These are phyloP conservation scores for Drosophila yooni DNA, from an alignment of 2,888 invertebrate genomes.

Conservation along the genomic window DNA sequence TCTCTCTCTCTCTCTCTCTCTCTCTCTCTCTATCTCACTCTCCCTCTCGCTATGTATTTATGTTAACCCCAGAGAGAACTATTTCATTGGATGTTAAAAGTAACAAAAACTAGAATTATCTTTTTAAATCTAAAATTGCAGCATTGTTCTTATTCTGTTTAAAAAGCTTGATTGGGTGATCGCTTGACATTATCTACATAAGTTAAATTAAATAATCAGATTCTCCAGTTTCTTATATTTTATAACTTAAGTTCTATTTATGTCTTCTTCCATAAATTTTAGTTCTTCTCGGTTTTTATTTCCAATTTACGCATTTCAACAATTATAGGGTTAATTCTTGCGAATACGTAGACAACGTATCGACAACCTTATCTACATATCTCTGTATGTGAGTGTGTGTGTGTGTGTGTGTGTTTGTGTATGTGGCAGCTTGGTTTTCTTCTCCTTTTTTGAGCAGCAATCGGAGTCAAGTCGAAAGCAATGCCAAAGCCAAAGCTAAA, in stretches of 20 bases:
- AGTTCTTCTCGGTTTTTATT: not conserved
- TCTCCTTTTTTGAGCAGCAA: conserved; percentile 18
- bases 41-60: not conserved
- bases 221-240: not conserved
- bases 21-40: not conserved
- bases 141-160: too few species aligned
- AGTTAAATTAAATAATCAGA: too few species aligned
- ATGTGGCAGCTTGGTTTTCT: not conserved
- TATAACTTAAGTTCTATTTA: not conserved
- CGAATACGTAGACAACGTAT: conserved; percentile 39
- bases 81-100: not conserved
- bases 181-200: too few species aligned
- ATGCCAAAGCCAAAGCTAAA: conserved; percentile 14
- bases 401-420: not conserved
- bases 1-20: not conserved
- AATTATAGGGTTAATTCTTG: conserved; percentile 62
- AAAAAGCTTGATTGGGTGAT: too few species aligned
- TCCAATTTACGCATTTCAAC: conserved; percentile 21
- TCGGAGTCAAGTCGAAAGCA: conserved; percentile 17
- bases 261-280: not conserved
- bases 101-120: not conserved
- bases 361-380: conserved; percentile 17
- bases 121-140: not conserved
- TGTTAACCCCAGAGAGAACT: not conserved
- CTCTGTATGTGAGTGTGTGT: conserved; percentile 1